Percentiles rank a stretch among this genome's conserved stretches.
phyloP scores from a whole-genome alignment of 2,113 vertebrate genomes.

The Myodes glareolus region DNA sequence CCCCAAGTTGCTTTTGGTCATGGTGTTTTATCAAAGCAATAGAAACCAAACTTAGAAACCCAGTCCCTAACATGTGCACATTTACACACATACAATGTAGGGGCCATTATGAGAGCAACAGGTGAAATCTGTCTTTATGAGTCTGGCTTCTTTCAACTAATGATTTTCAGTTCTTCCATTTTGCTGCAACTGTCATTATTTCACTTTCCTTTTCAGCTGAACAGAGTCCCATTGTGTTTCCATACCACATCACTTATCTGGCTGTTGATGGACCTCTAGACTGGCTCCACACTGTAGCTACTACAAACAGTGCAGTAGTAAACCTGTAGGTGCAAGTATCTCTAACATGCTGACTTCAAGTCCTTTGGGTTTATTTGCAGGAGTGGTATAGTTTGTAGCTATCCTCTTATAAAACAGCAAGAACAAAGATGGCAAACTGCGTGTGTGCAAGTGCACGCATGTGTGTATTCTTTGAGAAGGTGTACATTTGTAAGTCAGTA shows the following conservation, averaged over 20 bases:
- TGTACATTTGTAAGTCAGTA: not conserved
- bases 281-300: not conserved
- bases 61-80: not conserved
- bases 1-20: not conserved
- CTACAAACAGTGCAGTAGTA: not conserved
- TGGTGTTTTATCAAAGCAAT: not conserved
- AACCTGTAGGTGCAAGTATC: not conserved
- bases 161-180: not conserved
- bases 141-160: not conserved
- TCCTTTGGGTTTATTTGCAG: not conserved
- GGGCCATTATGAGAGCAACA: not conserved
- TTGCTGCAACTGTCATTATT: not conserved
- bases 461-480: not conserved
- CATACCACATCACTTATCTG: not conserved
- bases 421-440: conserved; percentile 7
- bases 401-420: conserved; percentile 34
- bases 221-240: not conserved
- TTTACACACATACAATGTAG: not conserved
- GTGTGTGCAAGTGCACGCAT: not conserved
- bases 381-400: not conserved
- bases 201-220: not conserved
- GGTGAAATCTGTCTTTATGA: not conserved
- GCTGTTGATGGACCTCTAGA: not conserved
- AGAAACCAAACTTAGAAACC: not conserved
- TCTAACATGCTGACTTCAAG: not conserved